phyloP scores from a whole-genome alignment of 2,797 vertebrate species.

The Onychomys leucogaster region DNA sequence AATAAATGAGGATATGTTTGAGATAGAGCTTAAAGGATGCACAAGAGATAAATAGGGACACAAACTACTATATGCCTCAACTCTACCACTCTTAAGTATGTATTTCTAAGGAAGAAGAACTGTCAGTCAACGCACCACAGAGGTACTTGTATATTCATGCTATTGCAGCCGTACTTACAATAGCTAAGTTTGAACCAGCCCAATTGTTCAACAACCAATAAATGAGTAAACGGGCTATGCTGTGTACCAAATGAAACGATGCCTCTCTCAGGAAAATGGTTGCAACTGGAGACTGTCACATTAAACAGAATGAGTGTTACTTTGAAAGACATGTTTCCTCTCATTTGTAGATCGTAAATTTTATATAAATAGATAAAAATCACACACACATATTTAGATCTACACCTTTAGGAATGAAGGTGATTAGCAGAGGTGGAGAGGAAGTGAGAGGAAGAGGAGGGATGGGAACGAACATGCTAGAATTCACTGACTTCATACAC shows the following conservation, averaged over 20 bases:
- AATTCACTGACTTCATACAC: background rate
- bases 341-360: background rate
- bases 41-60: background rate
- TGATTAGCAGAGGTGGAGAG: background rate
- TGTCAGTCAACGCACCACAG: background rate
- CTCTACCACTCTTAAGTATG: background rate
- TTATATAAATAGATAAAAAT: background rate
- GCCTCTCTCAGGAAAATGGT: background rate
- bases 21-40: background rate
- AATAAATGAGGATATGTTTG: constrained; percentile 52
- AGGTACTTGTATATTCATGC: background rate
- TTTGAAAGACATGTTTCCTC: background rate
- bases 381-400: too few relatives aligned
- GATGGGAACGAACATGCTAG: rapidly evolving
- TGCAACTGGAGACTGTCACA: background rate
- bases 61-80: background rate
- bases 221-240: background rate
- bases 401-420: background rate
- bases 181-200: background rate
- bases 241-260: background rate
- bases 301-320: background rate
- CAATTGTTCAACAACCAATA: too few relatives aligned
- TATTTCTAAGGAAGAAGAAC: background rate
- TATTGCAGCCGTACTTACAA: background rate
- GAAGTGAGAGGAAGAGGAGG: background rate